Conservation (phyloP, 2,797 vertebrate genomes). For the Perodicticus potto region DNA sequence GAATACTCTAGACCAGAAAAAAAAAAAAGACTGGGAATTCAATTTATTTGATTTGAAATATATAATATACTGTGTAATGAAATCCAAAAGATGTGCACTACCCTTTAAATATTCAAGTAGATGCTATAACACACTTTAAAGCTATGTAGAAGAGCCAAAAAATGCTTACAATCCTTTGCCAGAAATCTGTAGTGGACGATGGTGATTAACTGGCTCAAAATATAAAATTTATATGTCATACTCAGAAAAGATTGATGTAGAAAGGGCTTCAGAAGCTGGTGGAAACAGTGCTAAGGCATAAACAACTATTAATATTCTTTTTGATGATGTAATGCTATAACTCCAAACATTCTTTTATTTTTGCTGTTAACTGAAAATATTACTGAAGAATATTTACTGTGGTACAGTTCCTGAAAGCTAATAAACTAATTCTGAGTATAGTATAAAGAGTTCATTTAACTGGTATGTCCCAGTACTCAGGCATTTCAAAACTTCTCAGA, state of each 20-base stretch:
- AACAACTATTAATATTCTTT: slow-evolving; percentile 49
- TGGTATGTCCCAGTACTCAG: background rate
- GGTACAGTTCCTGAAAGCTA: background rate
- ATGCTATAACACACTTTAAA: background rate
- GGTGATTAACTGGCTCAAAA: background rate
- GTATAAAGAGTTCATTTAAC: slow-evolving; percentile 34
- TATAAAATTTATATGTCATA: background rate
- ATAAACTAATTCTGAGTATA: slow-evolving; percentile 16
- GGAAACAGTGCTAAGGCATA: background rate
- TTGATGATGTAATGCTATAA: slow-evolving; percentile 43
- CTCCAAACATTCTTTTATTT: slow-evolving; percentile 56
- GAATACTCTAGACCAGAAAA: background rate
- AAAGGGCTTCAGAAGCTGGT: slow-evolving; percentile 50
- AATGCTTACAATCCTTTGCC: background rate
- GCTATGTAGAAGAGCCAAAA: background rate
- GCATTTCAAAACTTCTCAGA: slow-evolving; percentile 16
- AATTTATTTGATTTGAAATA: slow-evolving; percentile 57
- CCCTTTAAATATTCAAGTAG: slow-evolving; percentile 10
- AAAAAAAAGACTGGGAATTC: background rate
- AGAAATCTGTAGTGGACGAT: slow-evolving; percentile 12
- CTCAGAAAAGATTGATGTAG: slow-evolving; percentile 34
- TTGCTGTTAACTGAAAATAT: slow-evolving; percentile 54
- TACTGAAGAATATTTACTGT: slow-evolving; percentile 43
- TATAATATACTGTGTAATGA: slow-evolving; percentile 8
- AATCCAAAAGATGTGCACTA: background rate